A percentile compares a stretch with the other conserved stretches of the same genome.
Conservation (phyloP, 2,888 invertebrate species). For the Sphaerophoria rueppellii region DNA sequence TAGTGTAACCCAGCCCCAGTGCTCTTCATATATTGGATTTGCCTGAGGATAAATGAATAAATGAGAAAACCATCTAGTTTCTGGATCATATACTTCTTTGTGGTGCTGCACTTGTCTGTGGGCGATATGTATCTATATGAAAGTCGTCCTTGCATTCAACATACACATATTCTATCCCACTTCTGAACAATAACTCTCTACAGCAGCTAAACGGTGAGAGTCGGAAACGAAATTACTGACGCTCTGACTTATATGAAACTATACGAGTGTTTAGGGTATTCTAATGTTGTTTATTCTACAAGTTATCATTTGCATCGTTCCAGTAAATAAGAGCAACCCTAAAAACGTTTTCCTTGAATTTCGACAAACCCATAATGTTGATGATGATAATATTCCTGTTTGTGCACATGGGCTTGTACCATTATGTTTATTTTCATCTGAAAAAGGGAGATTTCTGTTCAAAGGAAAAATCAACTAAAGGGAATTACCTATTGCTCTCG, state of each 20-base stretch:
- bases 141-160: conserved; percentile 3
- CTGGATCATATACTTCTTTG: conserved; percentile 37
- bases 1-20: background rate
- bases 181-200: background rate
- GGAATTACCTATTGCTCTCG: background rate
- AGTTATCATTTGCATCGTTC: conserved; percentile 66
- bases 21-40: conserved; percentile 3
- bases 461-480: conserved; percentile 1
- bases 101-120: conserved; percentile 22
- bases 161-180: conserved; percentile 8
- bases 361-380: background rate
- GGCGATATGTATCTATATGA: background rate
- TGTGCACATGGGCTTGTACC: conserved; percentile 15
- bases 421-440: conserved; percentile 8
- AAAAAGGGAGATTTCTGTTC: conserved; percentile 9
- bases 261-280: conserved; percentile 61
- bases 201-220: no score
- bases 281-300: conserved; percentile 72
- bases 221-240: no score
- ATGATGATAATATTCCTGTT: conserved; percentile 35
- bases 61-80: conserved; percentile 49
- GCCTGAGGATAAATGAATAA: conserved; percentile 67
- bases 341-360: conserved; percentile 48
- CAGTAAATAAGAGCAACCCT: conserved; percentile 68
- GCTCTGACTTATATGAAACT: background rate